Evolutionary conservation across 35 echinoderm and acorn worm species (phyloP), one percentile per base, ranked within the genome.

Genomic region (Hemicentrotus pulcherrimus): DNA sequence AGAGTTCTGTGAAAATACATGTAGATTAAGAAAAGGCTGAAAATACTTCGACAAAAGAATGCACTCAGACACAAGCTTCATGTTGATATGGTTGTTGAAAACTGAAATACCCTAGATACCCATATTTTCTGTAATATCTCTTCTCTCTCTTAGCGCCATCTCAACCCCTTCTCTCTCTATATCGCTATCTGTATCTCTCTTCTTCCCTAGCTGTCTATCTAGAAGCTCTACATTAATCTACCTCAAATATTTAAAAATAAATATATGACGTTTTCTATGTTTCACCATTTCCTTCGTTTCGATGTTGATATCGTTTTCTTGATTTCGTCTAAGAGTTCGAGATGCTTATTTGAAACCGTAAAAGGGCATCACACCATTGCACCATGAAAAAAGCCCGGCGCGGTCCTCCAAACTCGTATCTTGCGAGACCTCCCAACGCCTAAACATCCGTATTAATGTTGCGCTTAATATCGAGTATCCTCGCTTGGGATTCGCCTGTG

Each of bases 361-460:
- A n/a, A 78, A 28, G 22, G 65, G 24, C 65, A 78, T 78, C 65
- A 78, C 65, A 78, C 65, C 19, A n/a, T 18, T n/a, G 1, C 19
- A n/a, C 19, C 28, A 0, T 78, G 65, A 7, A 30, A n/a, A 30
- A 78, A 78, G n/a, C 65, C 65, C 65, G 65, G 28, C n/a, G 65
- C 24, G 28, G 22, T 22, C 65, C 65, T 78, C 22, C 65, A 78
- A 78, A n/a, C 65, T n/a, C 88, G 31, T 10, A 90, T 86, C 24
- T 31, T 35, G 88, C 32, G 32, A 90, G 88, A 78, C 65, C 65
- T 78, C 19, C 15, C 6, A 22, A 13, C 91, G 46, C 45, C 91
- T 47, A n/a, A 93, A 93, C 91, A 93, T 58, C 91, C 91, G 91
- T 93, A 93, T 50, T 58, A 31, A 31, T 58, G 91, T 93, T 50